phyloP scores from a whole-genome alignment of 2,888 invertebrate genomes.

The Tachina fera region DNA sequence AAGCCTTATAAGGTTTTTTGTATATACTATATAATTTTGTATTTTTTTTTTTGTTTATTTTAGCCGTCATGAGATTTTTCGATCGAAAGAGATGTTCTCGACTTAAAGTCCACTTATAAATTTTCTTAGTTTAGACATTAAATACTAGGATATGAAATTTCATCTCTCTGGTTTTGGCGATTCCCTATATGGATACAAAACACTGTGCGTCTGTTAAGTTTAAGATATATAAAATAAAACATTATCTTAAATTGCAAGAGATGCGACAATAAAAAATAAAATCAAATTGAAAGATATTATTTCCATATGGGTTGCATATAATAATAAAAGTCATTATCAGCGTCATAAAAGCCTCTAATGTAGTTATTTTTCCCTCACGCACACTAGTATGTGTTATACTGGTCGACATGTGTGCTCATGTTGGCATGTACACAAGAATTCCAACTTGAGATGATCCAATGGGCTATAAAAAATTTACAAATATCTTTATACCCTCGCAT shows the following conservation, averaged over 20 bases:
- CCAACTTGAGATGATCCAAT: conserved; percentile 21
- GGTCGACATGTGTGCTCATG: not conserved
- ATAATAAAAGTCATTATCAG: conserved; percentile 48
- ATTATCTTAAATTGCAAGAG: too few relatives aligned
- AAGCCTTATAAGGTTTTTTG: too few relatives aligned
- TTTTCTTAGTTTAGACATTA: too few relatives aligned
- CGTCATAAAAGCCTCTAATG: conserved; percentile 48
- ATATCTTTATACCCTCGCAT: not conserved
- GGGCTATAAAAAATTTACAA: conserved; percentile 46
- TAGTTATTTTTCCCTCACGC: not conserved
- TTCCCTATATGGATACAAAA: too few relatives aligned
- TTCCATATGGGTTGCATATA: conserved; percentile 26
- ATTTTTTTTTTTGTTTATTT: too few relatives aligned
- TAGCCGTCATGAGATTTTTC: too few relatives aligned
- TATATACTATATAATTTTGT: too few relatives aligned
- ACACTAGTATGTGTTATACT: not conserved
- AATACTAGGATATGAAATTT: too few relatives aligned
- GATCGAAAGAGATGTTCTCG: too few relatives aligned
- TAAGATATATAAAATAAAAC: not conserved
- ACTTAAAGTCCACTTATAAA: too few relatives aligned
- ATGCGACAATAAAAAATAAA: not conserved
- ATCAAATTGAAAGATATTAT: conserved; percentile 27
- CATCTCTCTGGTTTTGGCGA: too few relatives aligned
- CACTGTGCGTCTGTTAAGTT: too few relatives aligned
- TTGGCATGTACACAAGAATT: not conserved